A percentile compares a stretch with the other conserved stretches of the same genome.
These are phyloP conservation scores for Sphaerophoria rueppellii DNA, from an alignment of 2,888 invertebrate species.

Conservation along the genomic window DNA sequence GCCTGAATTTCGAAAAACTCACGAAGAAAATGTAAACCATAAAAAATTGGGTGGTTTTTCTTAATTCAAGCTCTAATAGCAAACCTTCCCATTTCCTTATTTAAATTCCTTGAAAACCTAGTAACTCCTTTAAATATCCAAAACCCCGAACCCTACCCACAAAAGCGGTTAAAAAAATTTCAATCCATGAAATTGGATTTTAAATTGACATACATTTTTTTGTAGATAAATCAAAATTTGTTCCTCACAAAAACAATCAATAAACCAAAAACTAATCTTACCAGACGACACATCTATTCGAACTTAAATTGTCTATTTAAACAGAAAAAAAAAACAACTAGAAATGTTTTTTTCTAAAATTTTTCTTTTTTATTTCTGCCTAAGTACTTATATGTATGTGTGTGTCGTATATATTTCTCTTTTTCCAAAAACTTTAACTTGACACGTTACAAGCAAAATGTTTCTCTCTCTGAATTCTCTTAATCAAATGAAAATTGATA, in stretches of 20 bases:
- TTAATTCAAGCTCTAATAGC: slow-evolving; percentile 38
- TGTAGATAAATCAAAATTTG: slow-evolving; percentile 33
- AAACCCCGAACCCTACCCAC: slow-evolving; percentile 34
- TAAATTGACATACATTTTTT: slow-evolving; percentile 16
- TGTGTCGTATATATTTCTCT: slow-evolving; percentile 61
- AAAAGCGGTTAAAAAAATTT: slow-evolving; percentile 54
- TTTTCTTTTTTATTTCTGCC: slow-evolving; percentile 49
- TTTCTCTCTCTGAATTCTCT: slow-evolving; percentile 70
- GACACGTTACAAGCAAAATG: slow-evolving; percentile 72
- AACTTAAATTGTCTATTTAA: slow-evolving; percentile 16
- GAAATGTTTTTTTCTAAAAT: slow-evolving; percentile 19
- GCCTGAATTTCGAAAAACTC: slow-evolving; percentile 24
- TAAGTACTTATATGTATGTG: slow-evolving; percentile 55
- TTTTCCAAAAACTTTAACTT: slow-evolving; percentile 53
- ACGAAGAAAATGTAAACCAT: background rate
- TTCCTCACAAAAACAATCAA: slow-evolving; percentile 11
- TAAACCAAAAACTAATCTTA: slow-evolving; percentile 17
- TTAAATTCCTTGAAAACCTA: slow-evolving; percentile 31
- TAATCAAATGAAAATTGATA: slow-evolving; percentile 50
- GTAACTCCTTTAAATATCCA: slow-evolving; percentile 25
- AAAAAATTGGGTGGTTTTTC: background rate
- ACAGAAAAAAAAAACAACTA: slow-evolving; percentile 42
- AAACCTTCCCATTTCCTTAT: background rate
- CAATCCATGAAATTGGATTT: slow-evolving; percentile 45
- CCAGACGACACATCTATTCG: slow-evolving; percentile 60